Evolutionary conservation across 2,113 vertebrate species (phyloP).

Genomic region (Centropus unirufus): DNA sequence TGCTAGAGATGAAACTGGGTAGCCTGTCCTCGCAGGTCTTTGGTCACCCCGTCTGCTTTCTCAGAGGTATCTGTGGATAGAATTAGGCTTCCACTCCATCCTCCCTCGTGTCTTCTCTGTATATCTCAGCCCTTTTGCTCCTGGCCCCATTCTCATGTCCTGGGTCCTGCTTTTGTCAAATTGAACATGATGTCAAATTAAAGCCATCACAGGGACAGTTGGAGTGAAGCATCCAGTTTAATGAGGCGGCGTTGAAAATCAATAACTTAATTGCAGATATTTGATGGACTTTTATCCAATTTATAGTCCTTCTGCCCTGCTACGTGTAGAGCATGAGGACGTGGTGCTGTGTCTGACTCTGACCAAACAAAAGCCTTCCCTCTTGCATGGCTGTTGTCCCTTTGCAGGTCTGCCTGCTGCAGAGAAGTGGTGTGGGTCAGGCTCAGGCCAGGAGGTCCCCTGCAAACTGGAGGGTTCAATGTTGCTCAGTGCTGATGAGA

Average conservation of each 20-base stretch:
- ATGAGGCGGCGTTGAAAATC: slow-evolving; percentile 80
- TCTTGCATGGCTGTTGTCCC: not conserved
- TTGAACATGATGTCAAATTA: slow-evolving; percentile 82
- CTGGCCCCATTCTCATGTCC: not conserved
- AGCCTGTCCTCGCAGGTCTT: not conserved
- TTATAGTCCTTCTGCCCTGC: slow-evolving; percentile 69
- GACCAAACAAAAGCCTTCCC: not conserved
- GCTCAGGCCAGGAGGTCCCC: not conserved
- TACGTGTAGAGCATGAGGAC: slow-evolving; percentile 73
- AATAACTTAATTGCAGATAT: slow-evolving; percentile 81
- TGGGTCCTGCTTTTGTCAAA: slow-evolving; percentile 70
- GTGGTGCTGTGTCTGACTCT: not conserved
- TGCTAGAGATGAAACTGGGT: not conserved
- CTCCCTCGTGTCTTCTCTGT: not conserved
- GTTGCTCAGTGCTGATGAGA: not conserved
- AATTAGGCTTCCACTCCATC: not conserved
- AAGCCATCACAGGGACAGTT: slow-evolving; percentile 71
- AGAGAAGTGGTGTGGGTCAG: not conserved
- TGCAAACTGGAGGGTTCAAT: rapidly evolving
- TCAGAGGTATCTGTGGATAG: not conserved
- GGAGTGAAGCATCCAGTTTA: slow-evolving; percentile 74
- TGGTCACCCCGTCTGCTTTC: not conserved
- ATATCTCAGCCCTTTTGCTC: not conserved
- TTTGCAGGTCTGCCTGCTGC: not conserved
- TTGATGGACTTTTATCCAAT: slow-evolving; percentile 83